phyloP scores from a whole-genome alignment of 2,113 vertebrate species.

The Pseudorectes ferrugineus region DNA sequence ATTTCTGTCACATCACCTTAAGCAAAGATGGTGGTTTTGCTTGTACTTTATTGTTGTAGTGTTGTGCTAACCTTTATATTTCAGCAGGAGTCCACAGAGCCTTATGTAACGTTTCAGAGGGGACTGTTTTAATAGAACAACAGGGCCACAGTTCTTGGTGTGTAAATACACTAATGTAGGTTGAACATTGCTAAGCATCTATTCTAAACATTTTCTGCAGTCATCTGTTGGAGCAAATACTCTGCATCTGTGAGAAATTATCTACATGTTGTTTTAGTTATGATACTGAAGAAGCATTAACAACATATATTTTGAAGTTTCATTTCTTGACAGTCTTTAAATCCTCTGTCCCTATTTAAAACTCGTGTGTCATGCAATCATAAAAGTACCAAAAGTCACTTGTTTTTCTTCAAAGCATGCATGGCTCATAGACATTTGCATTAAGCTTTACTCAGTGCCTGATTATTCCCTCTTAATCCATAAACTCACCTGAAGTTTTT shows the following conservation, averaged over 20 bases:
- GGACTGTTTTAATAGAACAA: neutral
- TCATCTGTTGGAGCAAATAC: neutral
- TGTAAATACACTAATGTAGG: neutral
- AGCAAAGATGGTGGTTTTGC: neutral
- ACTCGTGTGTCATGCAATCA: accelerated
- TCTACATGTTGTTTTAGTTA: neutral
- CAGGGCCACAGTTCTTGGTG: neutral
- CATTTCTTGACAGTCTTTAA: neutral
- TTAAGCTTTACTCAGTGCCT: neutral
- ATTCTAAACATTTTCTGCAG: neutral
- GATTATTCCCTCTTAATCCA: neutral
- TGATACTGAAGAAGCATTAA: neutral
- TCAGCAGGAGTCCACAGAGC: neutral
- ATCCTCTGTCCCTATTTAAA: neutral
- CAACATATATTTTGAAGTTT: neutral
- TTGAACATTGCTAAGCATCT: neutral
- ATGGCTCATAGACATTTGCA: neutral
- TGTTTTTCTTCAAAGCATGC: neutral
- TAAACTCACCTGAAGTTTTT: neutral
- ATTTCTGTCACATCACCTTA: neutral
- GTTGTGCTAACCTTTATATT: neutral
- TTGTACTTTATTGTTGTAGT: neutral
- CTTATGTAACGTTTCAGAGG: neutral
- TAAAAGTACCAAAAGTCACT: neutral
- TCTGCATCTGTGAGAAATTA: neutral